phyloP scores from a whole-genome alignment of 2,888 invertebrate species.

The Lepetodrilus schrolli region DNA sequence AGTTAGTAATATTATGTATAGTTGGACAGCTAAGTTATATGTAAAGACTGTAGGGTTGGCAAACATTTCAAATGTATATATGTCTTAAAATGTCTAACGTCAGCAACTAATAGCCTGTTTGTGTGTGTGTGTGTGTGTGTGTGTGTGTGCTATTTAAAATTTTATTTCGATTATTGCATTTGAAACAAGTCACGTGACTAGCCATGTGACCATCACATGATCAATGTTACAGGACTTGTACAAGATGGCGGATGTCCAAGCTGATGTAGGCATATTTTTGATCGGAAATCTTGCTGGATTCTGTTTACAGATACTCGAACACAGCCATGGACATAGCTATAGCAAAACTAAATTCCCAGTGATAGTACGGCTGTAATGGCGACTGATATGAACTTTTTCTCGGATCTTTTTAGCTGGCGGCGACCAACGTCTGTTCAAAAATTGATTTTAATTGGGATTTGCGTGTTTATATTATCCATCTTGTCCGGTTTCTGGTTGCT shows the following conservation, averaged over 20 bases:
- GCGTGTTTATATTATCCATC: background rate
- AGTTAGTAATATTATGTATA: too few relatives aligned
- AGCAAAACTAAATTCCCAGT: background rate
- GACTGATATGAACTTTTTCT: background rate
- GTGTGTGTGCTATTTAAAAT: too few relatives aligned
- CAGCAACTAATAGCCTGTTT: too few relatives aligned
- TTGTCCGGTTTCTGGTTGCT: background rate
- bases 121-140: too few relatives aligned
- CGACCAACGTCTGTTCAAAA: conserved; percentile 23
- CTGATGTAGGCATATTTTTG: background rate
- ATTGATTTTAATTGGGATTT: background rate
- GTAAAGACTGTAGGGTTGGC: too few relatives aligned
- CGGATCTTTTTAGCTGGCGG: conserved; percentile 5
- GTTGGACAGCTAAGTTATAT: too few relatives aligned
- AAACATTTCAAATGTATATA: too few relatives aligned
- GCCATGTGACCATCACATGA: conserved; percentile 12
- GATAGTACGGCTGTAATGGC: background rate
- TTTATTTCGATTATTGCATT: too few relatives aligned
- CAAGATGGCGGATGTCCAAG: conserved; percentile 19
- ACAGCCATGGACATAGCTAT: background rate
- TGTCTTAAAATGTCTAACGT: too few relatives aligned
- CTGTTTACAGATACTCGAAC: background rate
- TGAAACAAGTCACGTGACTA: background rate
- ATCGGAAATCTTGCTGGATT: background rate
- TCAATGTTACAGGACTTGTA: conserved; percentile 1